Evolutionary conservation across 1,140 invertebrate genomes (phyloP).

Genomic region (Neotoxoptera formosana): DNA sequence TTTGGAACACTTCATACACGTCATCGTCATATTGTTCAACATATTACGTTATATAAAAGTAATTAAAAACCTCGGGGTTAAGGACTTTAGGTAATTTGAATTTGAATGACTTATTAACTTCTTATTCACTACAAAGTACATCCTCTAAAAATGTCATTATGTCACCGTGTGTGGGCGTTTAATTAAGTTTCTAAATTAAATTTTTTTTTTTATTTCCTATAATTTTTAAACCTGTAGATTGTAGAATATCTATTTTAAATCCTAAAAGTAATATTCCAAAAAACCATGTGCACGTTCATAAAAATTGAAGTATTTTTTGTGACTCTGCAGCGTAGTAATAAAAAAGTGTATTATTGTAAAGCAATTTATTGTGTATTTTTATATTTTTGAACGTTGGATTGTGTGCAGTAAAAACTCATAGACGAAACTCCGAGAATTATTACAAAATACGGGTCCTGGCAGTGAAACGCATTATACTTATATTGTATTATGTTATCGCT

Average conservation of each 20-base stretch:
- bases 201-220: neutral
- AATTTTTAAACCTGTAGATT: neutral
- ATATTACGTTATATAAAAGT: neutral
- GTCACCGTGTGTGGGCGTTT: neutral
- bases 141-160: neutral
- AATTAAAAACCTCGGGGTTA: neutral
- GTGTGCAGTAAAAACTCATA: too few relatives aligned
- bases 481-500: neutral
- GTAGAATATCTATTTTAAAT: too few relatives aligned
- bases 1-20: neutral
- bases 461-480: too few relatives aligned
- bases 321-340: neutral
- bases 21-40: neutral
- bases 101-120: neutral
- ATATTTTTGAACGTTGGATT: too few relatives aligned
- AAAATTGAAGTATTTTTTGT: too few relatives aligned
- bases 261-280: too few relatives aligned
- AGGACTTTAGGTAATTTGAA: neutral
- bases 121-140: neutral
- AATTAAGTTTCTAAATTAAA: neutral
- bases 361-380: too few relatives aligned
- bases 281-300: too few relatives aligned
- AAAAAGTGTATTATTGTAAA: neutral
- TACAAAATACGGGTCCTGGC: too few relatives aligned
- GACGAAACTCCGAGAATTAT: too few relatives aligned